Evolutionary conservation across 1,140 invertebrate genomes (phyloP).

Genomic region (Lasioglossum albipes): DNA sequence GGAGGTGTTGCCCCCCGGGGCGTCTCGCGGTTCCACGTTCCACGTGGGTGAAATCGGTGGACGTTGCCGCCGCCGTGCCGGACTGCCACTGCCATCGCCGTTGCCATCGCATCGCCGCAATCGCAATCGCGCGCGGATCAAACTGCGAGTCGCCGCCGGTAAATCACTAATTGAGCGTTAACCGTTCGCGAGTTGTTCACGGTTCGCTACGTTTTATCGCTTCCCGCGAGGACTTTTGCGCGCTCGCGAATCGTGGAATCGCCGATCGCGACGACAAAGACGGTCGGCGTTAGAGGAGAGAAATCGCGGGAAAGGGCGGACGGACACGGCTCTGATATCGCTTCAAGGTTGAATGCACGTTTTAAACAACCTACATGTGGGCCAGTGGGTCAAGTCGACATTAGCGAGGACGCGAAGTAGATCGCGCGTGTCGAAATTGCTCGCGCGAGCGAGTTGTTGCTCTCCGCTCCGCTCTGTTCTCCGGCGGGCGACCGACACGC

Average conservation of each 20-base stretch:
- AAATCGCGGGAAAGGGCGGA: constrained; percentile 37
- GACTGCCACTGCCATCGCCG: no score
- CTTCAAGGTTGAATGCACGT: constrained; percentile 40
- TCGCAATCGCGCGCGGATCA: neutral
- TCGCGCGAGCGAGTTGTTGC: neutral
- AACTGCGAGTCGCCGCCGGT: constrained; percentile 28
- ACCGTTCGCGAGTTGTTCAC: constrained; percentile 22
- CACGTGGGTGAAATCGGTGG: constrained; percentile 42
- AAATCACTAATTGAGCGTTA: constrained; percentile 48
- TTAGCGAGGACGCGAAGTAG: constrained; percentile 38
- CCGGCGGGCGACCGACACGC: no score
- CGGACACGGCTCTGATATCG: constrained; percentile 33
- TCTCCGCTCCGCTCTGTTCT: neutral
- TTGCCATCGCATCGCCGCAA: no score
- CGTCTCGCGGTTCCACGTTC: constrained; percentile 14
- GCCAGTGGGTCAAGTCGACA: constrained; percentile 48
- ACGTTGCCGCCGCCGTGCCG: neutral
- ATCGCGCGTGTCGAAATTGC: constrained; percentile 25
- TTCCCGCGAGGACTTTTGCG: neutral
- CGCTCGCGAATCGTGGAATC: neutral
- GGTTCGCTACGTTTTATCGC: constrained; percentile 27
- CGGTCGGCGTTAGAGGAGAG: neutral
- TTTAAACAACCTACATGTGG: constrained; percentile 43
- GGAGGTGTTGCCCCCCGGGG: constrained; percentile 21
- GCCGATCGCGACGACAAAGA: no score